Percentiles rank a stretch among this genome's conserved stretches.
Evolutionary conservation across 2,888 invertebrate genomes (phyloP).

Genomic region (Hemistola chrysoprasaria): DNA sequence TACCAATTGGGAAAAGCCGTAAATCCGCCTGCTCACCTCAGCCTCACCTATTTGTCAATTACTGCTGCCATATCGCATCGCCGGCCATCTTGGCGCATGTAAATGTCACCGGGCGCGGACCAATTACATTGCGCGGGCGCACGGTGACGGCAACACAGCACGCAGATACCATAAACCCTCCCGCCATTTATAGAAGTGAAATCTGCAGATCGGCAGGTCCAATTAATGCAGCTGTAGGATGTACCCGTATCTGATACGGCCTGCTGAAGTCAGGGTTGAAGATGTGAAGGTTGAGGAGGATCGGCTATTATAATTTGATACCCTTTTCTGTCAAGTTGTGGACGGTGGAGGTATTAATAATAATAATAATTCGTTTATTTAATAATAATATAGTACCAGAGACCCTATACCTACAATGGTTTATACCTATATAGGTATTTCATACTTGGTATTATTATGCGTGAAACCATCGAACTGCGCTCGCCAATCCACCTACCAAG

Average conservation of each 20-base stretch:
- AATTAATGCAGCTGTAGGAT: conserved; percentile 77
- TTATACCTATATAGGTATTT: too few relatives aligned
- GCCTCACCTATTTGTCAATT: conserved; percentile 71
- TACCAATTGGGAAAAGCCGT: conserved; percentile 13
- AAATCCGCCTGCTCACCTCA: conserved; percentile 26
- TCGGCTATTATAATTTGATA: background rate
- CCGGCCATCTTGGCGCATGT: conserved; percentile 77
- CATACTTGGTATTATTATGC: too few relatives aligned
- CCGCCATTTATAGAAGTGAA: conserved; percentile 77
- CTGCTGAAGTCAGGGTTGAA: conserved; percentile 33
- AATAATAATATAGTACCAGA: too few relatives aligned
- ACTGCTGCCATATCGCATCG: conserved; percentile 63
- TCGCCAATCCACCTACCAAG: too few relatives aligned
- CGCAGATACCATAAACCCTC: conserved; percentile 75
- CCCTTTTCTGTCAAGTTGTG: too few relatives aligned
- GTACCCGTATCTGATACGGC: conserved; percentile 60
- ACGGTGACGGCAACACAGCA: conserved; percentile 70
- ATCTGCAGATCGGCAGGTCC: conserved; percentile 67
- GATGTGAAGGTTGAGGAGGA: background rate
- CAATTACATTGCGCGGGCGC: conserved; percentile 78
- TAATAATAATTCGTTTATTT: too few relatives aligned
- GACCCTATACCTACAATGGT: too few relatives aligned
- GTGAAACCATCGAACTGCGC: too few relatives aligned
- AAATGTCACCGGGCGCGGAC: conserved; percentile 76
- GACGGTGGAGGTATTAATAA: too few relatives aligned